Evolutionary conservation across 2,113 vertebrate species (phyloP).

Genomic region (Rhadina sibilatrix): DNA sequence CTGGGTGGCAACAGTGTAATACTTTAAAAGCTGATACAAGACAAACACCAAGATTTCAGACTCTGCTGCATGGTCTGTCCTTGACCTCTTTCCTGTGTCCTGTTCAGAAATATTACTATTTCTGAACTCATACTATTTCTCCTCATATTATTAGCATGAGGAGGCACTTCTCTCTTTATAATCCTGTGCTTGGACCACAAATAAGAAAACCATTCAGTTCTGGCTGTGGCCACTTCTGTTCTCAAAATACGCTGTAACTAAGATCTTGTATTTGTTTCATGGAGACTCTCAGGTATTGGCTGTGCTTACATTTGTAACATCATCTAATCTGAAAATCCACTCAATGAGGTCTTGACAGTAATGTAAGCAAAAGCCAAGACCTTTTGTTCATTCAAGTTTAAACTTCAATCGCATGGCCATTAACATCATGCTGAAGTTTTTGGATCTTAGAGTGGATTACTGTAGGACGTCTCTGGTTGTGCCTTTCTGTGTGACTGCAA

Average conservation of each 20-base stretch:
- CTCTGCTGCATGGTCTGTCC: fast-evolving
- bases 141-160: neutral
- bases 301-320: neutral
- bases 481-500: neutral
- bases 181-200: neutral
- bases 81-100: neutral
- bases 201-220: neutral
- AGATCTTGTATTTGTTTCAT: neutral
- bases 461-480: neutral
- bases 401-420: neutral
- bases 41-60: neutral
- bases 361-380: neutral
- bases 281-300: neutral
- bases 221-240: neutral
- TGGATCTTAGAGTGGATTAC: neutral
- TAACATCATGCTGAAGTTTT: neutral
- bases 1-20: neutral
- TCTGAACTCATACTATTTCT: too few species aligned
- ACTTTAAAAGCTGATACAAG: neutral
- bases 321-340: neutral
- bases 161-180: neutral
- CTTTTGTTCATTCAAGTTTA: neutral
- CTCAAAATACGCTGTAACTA: neutral
- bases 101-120: neutral
- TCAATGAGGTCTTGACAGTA: neutral